Base-by-base conservation (phyloP, 2,888 invertebrate genomes). In the Caenorhabditis sp. region DNA sequence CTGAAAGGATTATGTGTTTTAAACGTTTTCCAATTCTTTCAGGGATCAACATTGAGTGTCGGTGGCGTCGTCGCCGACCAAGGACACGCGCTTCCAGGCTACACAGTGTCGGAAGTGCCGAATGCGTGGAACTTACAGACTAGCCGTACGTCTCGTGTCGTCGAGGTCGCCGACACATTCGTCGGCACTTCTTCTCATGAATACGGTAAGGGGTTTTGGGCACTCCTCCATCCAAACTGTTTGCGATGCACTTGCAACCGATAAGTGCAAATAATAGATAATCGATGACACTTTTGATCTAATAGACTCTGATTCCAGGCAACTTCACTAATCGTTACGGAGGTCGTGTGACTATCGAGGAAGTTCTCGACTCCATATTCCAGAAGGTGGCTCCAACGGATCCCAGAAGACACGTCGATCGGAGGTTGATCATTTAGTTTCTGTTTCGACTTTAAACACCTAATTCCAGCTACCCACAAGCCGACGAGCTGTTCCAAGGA, bases 321-420 rank as follows among this genome's bases (percentile, higher is more conserved):
- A 81, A 84, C 61, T 80, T 86, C 31, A 63, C 82, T 3, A 82
- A 82, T 58, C 82, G 89, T 12, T 90, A 90, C 69, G 91, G 91
- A 8, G 91, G 91, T 6, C 85, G 90, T 12, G 88, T 92, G 82
- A 97, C 96, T 88, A 94, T 97, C 93, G 96, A 97, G 94, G 96
- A 97, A 94, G 96, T 97, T 88, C 94, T 97, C 93, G 96, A 97
- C 93, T 96, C 96, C 87, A 95, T 97, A 90, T 95, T 97, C 86
- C 89, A 91, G 56, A 85, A 93, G 96, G 96, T 92, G 94, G 96
- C 92, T 95, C 96, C 92, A 93, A 94, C 70, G n/a, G 77, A 86
- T 16, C 85, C 88, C 16, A 64, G 72, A 19, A 64, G 72, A 38
- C 47, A 28, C n/a, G 35, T 69, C n/a, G 90, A 90, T 44, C 85